Base-by-base conservation (phyloP, 2,113 vertebrate species). In the Ailuropoda melanoleuca region DNA sequence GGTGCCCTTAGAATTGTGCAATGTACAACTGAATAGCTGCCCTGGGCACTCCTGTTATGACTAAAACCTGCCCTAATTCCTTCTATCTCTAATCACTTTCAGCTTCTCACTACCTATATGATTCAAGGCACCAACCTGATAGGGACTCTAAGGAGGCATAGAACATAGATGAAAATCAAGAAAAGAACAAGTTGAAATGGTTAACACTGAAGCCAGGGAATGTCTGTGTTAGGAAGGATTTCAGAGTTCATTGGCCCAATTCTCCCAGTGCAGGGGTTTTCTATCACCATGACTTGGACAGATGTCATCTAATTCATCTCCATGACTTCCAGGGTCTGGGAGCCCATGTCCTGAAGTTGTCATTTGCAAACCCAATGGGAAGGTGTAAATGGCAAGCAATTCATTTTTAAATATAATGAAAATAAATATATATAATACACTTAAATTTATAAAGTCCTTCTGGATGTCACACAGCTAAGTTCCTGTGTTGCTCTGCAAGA, bases 51-150 rank as follows among this genome's bases (percentile, higher is more conserved):
- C 14, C 26, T 2, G 74, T 75, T 75, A 75, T 75, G 43, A 75
- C 74, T 75, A 75, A 75, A 29, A 75, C 14, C 24, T 75, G 74
- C 58, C 21, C 84, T 77, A 14, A 95, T 58, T 95, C n/a, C 92
- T 98, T 92, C 97, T 56, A 2, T 74, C 50, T 97, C 46, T 88
- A 80, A 87, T 89, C 50, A 86, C 86, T 85, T 91, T 87, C 55
- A 96, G 74, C 92, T 90, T 97, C 88, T 96, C 83, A 90, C 92
- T 95, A 96, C 72, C 15, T 68, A 94, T 19, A 92, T 70, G 80
- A 91, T 93, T 50, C 66, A 74, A 4, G 46, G 24, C 48, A 68
- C 34, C 77, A 46, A 53, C 13, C 39, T 78, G 12, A 1, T 37
- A 62, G 34, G 29, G 34, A 89, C 74, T 37, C 21, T 34, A 56